Evolutionary conservation across 2,797 vertebrate genomes (phyloP).

Genomic region (Argyrosomus regius): DNA sequence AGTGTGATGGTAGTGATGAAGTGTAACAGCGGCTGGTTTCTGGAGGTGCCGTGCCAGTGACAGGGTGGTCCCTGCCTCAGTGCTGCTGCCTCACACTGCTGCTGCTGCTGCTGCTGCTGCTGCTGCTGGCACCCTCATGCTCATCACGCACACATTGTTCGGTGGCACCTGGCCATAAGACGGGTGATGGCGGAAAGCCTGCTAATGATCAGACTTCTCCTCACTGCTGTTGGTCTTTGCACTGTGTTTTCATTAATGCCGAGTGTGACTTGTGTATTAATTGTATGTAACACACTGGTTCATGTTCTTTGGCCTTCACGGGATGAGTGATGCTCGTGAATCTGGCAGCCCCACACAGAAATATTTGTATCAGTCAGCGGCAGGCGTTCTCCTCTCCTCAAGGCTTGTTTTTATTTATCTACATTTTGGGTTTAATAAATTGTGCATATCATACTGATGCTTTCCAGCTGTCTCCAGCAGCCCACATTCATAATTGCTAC

Average conservation of each 20-base stretch:
- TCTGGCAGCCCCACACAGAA: constrained; percentile 15
- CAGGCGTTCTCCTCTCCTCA: neutral
- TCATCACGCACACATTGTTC: constrained; percentile 82
- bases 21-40: constrained; percentile 71
- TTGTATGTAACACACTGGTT: constrained; percentile 16
- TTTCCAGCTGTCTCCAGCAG: constrained; percentile 32
- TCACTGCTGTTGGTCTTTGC: constrained; percentile 22
- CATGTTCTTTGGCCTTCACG: constrained; percentile 23
- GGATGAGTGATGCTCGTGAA: constrained; percentile 30
- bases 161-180: constrained; percentile 75
- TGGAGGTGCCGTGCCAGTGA: constrained; percentile 74
- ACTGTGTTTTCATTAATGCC: constrained; percentile 32
- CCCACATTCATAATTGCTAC: constrained; percentile 11
- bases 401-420: constrained; percentile 17
- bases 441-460: neutral
- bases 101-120: constrained; percentile 45
- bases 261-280: constrained; percentile 16
- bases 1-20: constrained; percentile 78
- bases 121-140: constrained; percentile 83
- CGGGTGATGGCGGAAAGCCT: constrained; percentile 55
- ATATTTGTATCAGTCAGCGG: neutral
- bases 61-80: constrained; percentile 75
- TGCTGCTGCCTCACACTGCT: constrained; percentile 44
- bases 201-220: constrained; percentile 54
- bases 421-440: constrained; percentile 14